Conservation (phyloP, 2,797 vertebrate species). For the Pogoniulus pusillus region DNA sequence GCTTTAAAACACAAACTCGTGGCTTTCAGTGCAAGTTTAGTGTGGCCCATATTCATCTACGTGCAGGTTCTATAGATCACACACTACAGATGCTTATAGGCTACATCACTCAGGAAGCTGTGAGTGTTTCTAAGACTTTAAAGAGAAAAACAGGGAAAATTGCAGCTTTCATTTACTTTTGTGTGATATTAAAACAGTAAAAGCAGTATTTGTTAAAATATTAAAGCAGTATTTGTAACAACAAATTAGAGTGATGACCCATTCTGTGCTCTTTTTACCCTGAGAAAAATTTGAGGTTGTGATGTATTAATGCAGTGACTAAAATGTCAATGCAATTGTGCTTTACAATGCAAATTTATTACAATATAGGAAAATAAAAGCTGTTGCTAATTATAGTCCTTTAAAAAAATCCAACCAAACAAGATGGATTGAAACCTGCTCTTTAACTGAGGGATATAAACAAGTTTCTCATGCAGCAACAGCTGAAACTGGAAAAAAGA, state of each 20-base stretch:
- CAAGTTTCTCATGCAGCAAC: background rate
- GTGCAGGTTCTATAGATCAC: background rate
- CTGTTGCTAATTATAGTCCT: background rate
- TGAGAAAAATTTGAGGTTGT: background rate
- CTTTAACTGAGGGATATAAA: background rate
- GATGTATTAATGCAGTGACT: background rate
- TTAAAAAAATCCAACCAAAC: background rate
- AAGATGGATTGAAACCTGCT: background rate
- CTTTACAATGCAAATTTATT: background rate
- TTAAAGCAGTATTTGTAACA: too few species aligned
- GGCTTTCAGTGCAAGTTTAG: background rate
- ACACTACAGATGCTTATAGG: background rate
- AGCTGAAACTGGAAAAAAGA: background rate
- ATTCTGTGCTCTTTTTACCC: background rate
- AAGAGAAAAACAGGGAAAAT: background rate
- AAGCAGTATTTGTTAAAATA: background rate
- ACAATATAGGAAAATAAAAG: background rate
- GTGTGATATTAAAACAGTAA: background rate
- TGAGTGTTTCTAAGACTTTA: background rate
- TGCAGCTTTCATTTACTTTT: background rate
- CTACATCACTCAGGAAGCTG: background rate
- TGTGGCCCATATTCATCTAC: background rate
- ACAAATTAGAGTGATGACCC: background rate
- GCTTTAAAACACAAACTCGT: background rate
- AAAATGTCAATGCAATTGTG: background rate